Evolutionary conservation across 2,888 invertebrate genomes (phyloP), one percentile per base, ranked within the genome.

Genomic region (Meta bourneti): DNA sequence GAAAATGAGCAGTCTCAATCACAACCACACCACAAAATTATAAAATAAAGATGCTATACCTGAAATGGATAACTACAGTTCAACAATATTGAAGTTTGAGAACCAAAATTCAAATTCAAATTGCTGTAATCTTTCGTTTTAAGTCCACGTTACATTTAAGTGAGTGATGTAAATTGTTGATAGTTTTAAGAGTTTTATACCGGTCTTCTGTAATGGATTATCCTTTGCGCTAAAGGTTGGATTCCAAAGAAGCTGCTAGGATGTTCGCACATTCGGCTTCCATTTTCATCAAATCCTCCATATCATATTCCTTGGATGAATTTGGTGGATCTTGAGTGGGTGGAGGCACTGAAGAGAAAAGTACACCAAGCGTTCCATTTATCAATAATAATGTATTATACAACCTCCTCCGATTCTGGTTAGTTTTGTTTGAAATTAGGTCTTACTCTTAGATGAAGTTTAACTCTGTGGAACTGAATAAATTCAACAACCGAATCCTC

Each of bases 261-360:
- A 93, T 93, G 34, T 88, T 93, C n/a, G 93, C 95, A 94, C 95
- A 95, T 93, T 96, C 95, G 91, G 95, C 95, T 91, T 96, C 96
- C 69, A 96, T 95, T 94, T 95, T 95, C 82, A 95, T 93, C 88
- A 95, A 94, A 91, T 94, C 95, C 82, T 95, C 95, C 4, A 95
- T 92, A 80, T 93, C 93, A 75, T 94, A 93, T 51, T 89, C 89
- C n/a, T 88, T 88, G 13, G 71, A n/a, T 9, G 90, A 48, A 83
- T 84, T 84, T 51, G n/a, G 11, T 5, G 71, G 8, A 19, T 84
- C 85, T 49, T 85, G 72, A 9, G 20, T 51, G 1, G 72, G 0
- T 52, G 74, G 61, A 7, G 16, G 61, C 11, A 61, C 61, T 34
- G 4, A 34, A 34, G 34, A 34, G 1, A 61, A 61, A 61, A 61